A percentile compares a stretch with the other conserved stretches of the same genome.
phyloP scores from a whole-genome alignment of 2,888 invertebrate genomes.

The Osmoderma eremita region DNA sequence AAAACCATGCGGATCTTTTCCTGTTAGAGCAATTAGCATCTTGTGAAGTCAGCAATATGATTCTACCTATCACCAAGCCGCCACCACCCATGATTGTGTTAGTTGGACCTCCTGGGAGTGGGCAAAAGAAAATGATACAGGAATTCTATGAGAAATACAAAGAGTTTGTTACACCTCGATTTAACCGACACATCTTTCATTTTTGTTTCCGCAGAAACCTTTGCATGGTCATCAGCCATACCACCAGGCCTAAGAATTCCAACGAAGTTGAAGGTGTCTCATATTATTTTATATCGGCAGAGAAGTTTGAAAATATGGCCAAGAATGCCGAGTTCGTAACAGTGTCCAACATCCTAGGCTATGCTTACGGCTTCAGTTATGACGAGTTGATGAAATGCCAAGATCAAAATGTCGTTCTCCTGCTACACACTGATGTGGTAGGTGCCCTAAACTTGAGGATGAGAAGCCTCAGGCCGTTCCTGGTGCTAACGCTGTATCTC shows the following conservation, averaged over 20 bases:
- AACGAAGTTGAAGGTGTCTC: slow-evolving; percentile 55
- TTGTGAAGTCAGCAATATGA: slow-evolving; percentile 56
- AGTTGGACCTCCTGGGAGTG: slow-evolving; percentile 60
- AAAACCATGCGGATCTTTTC: slow-evolving; percentile 55
- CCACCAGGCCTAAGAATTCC: slow-evolving; percentile 56
- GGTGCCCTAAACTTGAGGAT: slow-evolving; percentile 59
- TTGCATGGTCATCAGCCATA: slow-evolving; percentile 58
- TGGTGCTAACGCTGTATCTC: slow-evolving; percentile 60
- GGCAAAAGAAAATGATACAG: slow-evolving; percentile 50
- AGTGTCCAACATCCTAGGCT: slow-evolving; percentile 60
- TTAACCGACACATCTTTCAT: neutral
- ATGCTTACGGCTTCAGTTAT: slow-evolving; percentile 62
- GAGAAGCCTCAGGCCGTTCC: slow-evolving; percentile 58
- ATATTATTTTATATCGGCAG: slow-evolving; percentile 57
- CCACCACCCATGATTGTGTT: slow-evolving; percentile 61
- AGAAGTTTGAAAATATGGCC: slow-evolving; percentile 60
- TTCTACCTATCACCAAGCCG: slow-evolving; percentile 58
- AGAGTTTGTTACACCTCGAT: no score
- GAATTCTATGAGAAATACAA: slow-evolving; percentile 51
- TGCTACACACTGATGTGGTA: slow-evolving; percentile 60
- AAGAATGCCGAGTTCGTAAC: slow-evolving; percentile 62
- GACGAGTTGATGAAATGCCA: slow-evolving; percentile 57
- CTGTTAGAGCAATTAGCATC: slow-evolving; percentile 58
- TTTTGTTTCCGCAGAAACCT: slow-evolving; percentile 51
- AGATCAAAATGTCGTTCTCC: slow-evolving; percentile 56